Evolutionary conservation across 2,113 vertebrate species (phyloP).

Genomic region (Ictidomys tridecemlineatus): DNA sequence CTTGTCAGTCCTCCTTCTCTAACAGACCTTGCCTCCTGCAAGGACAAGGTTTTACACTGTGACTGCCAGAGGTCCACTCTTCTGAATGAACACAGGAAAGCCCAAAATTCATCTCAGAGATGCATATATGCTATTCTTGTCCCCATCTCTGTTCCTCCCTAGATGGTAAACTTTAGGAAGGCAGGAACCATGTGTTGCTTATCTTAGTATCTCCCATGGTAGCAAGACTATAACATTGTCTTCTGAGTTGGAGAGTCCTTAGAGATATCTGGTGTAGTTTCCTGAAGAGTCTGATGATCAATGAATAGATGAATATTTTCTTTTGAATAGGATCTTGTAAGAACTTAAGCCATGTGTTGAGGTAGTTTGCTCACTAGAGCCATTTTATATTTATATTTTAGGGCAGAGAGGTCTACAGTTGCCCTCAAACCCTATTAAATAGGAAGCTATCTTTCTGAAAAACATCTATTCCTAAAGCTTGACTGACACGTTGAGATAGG

Average conservation of each 20-base stretch:
- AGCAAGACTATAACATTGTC: not conserved
- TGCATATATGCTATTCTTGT: not conserved
- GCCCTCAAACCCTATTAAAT: not conserved
- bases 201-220: not conserved
- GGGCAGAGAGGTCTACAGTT: not conserved
- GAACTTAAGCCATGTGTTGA: slow-evolving; percentile 18
- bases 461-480: not conserved
- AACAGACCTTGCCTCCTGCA: not conserved
- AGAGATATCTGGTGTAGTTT: not conserved
- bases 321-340: slow-evolving; percentile 4
- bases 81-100: not conserved
- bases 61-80: no score
- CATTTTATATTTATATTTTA: slow-evolving; percentile 16
- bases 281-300: not conserved
- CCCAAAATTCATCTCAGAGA: not conserved
- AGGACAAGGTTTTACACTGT: not conserved
- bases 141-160: not conserved
- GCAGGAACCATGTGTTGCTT: not conserved
- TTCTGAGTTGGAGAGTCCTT: not conserved
- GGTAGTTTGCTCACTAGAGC: not conserved
- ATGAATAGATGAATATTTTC: not conserved
- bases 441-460: not conserved
- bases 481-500: slow-evolving; percentile 39
- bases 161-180: not conserved
- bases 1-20: not conserved